phyloP scores from a whole-genome alignment of 2,113 vertebrate species.

The Cariama cristata region DNA sequence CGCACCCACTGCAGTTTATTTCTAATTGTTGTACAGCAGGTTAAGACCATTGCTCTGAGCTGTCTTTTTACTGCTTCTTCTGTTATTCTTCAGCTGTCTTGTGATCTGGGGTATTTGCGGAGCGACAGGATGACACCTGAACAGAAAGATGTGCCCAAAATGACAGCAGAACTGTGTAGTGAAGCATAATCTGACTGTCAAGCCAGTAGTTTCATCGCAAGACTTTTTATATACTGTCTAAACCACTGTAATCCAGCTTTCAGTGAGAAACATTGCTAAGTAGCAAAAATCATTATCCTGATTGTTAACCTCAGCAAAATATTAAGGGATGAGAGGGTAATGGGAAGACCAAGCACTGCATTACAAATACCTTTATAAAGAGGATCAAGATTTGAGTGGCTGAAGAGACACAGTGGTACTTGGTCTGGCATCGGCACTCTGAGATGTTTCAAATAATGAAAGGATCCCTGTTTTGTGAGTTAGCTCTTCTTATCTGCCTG shows the following conservation, averaged over 20 bases:
- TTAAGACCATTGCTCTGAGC: neutral
- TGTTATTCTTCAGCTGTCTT: neutral
- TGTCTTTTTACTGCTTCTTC: neutral
- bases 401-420: neutral
- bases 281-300: neutral
- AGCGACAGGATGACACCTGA: neutral
- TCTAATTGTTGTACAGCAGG: neutral
- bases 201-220: neutral
- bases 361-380: neutral
- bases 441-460: neutral
- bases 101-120: neutral
- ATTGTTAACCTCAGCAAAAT: neutral
- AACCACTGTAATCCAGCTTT: slow-evolving; percentile 5
- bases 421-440: neutral
- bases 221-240: neutral
- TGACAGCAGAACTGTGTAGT: neutral
- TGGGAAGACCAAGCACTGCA: neutral
- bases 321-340: neutral
- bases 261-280: neutral
- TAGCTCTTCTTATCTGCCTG: slow-evolving; percentile 11
- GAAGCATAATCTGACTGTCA: neutral
- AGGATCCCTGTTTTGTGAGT: neutral
- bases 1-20: neutral
- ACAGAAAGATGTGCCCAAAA: neutral
- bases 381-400: neutral